A percentile compares a stretch with the other conserved stretches of the same genome.
These are phyloP conservation scores for Paracentrotus lividus DNA, from an alignment of 53 echinoderm and acorn worm species.

Conservation along the genomic window DNA sequence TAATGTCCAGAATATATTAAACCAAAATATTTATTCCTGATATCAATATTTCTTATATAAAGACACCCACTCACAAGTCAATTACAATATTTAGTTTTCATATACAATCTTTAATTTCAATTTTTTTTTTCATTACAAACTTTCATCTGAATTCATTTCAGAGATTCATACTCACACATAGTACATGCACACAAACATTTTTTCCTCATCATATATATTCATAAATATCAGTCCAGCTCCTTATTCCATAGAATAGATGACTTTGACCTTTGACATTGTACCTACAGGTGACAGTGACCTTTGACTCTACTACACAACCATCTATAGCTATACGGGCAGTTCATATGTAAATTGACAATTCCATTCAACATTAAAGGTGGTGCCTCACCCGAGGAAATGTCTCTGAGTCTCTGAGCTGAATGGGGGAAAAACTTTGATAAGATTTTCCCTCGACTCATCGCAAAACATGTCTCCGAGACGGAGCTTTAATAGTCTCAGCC, in stretches of 20 bases:
- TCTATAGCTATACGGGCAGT: neutral
- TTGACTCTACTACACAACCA: neutral
- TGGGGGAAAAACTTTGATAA: too few species aligned
- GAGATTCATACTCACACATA: constrained; percentile 10
- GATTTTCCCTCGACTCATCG: too few species aligned
- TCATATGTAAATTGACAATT: neutral
- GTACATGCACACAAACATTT: neutral
- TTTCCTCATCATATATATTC: neutral
- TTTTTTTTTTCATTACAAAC: constrained; percentile 41
- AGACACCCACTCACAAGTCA: too few species aligned
- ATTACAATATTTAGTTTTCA: neutral
- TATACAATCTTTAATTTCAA: constrained; percentile 45
- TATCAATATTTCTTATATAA: too few species aligned
- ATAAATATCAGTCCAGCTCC: neutral
- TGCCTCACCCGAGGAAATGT: too few species aligned
- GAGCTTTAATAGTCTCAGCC: too few species aligned
- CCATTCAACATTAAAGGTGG: neutral
- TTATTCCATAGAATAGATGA: neutral
- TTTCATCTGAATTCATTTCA: neutral
- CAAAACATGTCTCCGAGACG: too few species aligned
- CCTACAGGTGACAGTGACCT: neutral
- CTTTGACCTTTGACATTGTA: neutral
- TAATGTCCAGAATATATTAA: too few species aligned
- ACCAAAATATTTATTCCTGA: too few species aligned
- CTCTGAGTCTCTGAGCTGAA: too few species aligned